phyloP scores from a whole-genome alignment of 2,888 invertebrate genomes.

The Quadroppia sp. region DNA sequence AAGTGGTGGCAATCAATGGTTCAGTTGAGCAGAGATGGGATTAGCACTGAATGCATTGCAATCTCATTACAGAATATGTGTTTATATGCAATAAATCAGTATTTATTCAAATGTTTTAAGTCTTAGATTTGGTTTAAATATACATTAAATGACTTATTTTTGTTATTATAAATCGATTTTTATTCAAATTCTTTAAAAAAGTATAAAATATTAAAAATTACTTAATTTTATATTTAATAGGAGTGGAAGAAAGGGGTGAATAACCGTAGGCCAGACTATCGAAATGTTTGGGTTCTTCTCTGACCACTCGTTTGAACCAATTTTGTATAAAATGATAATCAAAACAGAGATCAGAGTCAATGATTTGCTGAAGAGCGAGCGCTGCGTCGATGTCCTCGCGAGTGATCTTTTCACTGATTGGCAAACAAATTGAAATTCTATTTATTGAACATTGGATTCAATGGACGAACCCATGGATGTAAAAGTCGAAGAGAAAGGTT shows the following conservation, averaged over 20 bases:
- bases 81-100: too few relatives aligned
- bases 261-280: background rate
- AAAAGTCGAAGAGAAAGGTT: slow-evolving; percentile 24
- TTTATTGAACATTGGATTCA: too few relatives aligned
- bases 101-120: too few relatives aligned
- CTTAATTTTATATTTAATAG: background rate
- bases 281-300: slow-evolving; percentile 21
- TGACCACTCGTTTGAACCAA: slow-evolving; percentile 27
- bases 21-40: too few relatives aligned
- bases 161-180: too few relatives aligned
- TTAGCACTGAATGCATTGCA: too few relatives aligned
- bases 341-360: background rate
- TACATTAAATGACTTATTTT: too few relatives aligned
- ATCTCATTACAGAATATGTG: too few relatives aligned
- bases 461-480: slow-evolving; percentile 33
- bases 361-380: slow-evolving; percentile 15
- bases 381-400: slow-evolving; percentile 37
- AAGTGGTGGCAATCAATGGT: too few relatives aligned
- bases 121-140: too few relatives aligned
- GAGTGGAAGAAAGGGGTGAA: background rate
- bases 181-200: too few relatives aligned
- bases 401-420: background rate
- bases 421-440: background rate
- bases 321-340: slow-evolving; percentile 16
- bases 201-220: background rate